Percentiles rank a stretch among this genome's conserved stretches.
Evolutionary conservation across 2,797 vertebrate genomes (phyloP).

Genomic region (Notolepis coatsorum): DNA sequence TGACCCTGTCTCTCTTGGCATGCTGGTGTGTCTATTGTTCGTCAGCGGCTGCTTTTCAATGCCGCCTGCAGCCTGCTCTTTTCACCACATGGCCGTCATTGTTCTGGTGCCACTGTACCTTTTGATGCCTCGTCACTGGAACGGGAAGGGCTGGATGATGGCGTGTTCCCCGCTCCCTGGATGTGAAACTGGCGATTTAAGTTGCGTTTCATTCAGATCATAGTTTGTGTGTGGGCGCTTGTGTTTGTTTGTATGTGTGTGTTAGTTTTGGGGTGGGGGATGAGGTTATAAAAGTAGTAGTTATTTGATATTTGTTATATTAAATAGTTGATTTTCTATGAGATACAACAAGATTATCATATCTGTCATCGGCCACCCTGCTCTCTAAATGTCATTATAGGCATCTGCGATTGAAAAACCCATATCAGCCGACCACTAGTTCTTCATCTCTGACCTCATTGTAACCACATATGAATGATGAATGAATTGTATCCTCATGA

Average conservation of each 20-base stretch:
- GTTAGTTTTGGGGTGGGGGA: neutral
- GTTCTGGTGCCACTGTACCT: constrained; percentile 43
- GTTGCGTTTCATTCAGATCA: neutral
- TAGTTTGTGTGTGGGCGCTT: neutral
- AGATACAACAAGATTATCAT: too few relatives aligned
- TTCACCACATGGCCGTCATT: constrained; percentile 56
- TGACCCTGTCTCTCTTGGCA: constrained; percentile 55
- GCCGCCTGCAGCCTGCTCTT: constrained; percentile 32
- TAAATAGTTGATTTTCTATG: too few relatives aligned
- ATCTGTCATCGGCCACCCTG: too few relatives aligned
- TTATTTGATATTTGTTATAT: too few relatives aligned
- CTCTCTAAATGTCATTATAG: too few relatives aligned
- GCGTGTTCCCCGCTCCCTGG: neutral
- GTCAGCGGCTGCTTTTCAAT: constrained; percentile 43
- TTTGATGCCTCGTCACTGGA: constrained; percentile 12
- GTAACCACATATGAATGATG: too few relatives aligned
- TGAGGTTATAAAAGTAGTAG: neutral
- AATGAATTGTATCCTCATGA: too few relatives aligned
- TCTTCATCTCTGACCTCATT: too few relatives aligned
- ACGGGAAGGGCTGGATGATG: constrained; percentile 5
- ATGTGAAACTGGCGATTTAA: too few relatives aligned
- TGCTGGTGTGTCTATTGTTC: constrained; percentile 64
- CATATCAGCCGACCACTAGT: too few relatives aligned
- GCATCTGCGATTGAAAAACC: too few relatives aligned
- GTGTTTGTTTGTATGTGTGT: neutral